Base-by-base conservation (phyloP, 2,888 invertebrate genomes). In the Criorhina ranunculi region DNA sequence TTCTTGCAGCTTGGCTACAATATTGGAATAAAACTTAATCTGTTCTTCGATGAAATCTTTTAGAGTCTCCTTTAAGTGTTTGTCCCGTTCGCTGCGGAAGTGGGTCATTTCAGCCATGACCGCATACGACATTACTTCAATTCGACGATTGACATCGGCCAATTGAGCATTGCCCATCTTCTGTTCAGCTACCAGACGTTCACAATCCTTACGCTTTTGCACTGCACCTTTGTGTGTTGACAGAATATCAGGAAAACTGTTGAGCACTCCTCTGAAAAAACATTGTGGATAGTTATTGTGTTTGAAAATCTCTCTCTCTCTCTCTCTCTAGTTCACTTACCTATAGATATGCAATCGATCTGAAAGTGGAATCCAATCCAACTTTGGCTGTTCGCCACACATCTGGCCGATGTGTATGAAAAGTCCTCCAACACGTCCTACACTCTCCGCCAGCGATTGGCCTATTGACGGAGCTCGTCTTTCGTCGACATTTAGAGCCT, bases 101-200 rank as follows among this genome's bases (percentile, higher is more conserved):
- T 99, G 98, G 88, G 96, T 95, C 88, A 99, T 95, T 93, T 99
- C 99, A 69, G 99, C 98, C 91, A 99, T 94, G 81, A 98, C 94
- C 1, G 98, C 95, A 90, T 98, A 98, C 0, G 98, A 97, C 89
- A 99, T 95, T 12, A 97, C 95, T 91, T 99, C 98, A 0, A 97
- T 96, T 88, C 98, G 94, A 87, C 95, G 94, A 86, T 95, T 93
- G 9, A 98, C 95, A 89, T 96, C 96, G 86, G 95, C 95, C 85
- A 97, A 93, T 89, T 97, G 96, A 15, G 94, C 94, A 80, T 95
- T 94, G 88, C 95, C 95, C 94, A 98, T 95, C 92, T 96, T 97
- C 87, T 96, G 95, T 89, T 98, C 98, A 37, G 94, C 89, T 2
- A 93, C 95, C 88, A 96, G 92, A 88, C 95, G 95, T 90, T 97